Evolutionary conservation across 2,113 vertebrate species (phyloP).

Genomic region (Pampusana beccarii): DNA sequence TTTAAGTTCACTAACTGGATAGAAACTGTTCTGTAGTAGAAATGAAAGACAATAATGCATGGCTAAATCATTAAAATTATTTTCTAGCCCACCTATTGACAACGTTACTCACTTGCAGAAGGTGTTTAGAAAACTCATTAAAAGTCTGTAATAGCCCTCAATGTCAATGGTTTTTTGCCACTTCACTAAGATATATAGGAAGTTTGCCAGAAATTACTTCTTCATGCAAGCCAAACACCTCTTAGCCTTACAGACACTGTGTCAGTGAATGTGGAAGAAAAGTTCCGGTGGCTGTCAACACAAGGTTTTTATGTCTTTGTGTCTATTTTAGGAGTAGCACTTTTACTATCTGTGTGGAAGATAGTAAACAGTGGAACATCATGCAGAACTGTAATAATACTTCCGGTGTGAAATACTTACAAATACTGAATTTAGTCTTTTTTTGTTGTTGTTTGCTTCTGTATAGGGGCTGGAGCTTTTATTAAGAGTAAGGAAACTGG

Average conservation of each 20-base stretch:
- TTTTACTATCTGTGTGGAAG: background rate
- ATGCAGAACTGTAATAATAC: background rate
- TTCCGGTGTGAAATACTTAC: background rate
- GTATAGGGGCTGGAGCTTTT: slow-evolving; percentile 78
- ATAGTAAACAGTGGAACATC: background rate
- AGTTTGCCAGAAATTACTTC: background rate
- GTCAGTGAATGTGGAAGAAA: background rate
- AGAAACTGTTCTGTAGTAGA: background rate
- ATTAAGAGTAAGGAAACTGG: slow-evolving; percentile 71
- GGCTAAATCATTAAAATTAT: background rate
- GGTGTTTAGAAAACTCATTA: background rate
- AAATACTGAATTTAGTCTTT: background rate
- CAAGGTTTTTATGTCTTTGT: background rate
- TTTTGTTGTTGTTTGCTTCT: background rate
- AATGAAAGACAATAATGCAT: background rate
- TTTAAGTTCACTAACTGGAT: background rate
- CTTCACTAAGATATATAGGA: background rate
- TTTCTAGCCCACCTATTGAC: background rate
- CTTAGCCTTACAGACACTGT: background rate
- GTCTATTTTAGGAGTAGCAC: background rate
- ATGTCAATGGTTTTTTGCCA: fast-evolving
- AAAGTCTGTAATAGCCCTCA: background rate
- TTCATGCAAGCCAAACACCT: background rate
- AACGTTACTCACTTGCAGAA: background rate
- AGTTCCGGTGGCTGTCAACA: fast-evolving